Evolutionary conservation across 2,113 vertebrate species (phyloP).

Genomic region (Tor tambroides): DNA sequence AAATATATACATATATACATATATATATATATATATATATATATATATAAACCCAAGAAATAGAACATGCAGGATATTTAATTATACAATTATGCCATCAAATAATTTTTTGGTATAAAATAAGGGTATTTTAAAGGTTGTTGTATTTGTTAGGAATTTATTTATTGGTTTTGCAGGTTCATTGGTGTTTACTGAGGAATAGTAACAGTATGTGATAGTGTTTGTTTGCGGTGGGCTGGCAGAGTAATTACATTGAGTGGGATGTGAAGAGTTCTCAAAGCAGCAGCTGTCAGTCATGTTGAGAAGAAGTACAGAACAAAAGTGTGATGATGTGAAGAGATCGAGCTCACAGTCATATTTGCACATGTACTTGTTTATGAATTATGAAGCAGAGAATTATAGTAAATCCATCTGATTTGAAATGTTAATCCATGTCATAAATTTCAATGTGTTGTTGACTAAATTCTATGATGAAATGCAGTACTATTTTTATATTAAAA

Average conservation of each 20-base stretch:
- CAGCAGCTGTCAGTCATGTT: background rate
- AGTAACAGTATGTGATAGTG: background rate
- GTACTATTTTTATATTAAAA: background rate
- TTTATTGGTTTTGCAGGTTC: background rate
- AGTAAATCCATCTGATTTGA: background rate
- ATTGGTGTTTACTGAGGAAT: background rate
- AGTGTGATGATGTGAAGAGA: background rate
- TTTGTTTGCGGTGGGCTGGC: background rate
- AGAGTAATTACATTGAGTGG: background rate
- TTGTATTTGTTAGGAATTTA: background rate
- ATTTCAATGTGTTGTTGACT: background rate
- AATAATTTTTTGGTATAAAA: background rate
- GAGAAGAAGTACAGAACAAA: conserved; percentile 2
- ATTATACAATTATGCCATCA: background rate
- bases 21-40: no score
- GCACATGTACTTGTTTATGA: background rate
- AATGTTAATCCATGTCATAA: background rate
- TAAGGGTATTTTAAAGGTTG: background rate
- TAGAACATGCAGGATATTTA: background rate
- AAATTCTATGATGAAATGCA: background rate
- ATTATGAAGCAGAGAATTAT: background rate
- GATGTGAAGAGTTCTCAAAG: conserved; percentile 9
- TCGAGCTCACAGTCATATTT: background rate
- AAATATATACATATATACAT: no score
- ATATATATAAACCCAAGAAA: no score